Percentiles rank a stretch among this genome's conserved stretches.
These are phyloP conservation scores for Dromaius novaehollandiae DNA, from an alignment of 2,113 vertebrate genomes.

Conservation along the genomic window DNA sequence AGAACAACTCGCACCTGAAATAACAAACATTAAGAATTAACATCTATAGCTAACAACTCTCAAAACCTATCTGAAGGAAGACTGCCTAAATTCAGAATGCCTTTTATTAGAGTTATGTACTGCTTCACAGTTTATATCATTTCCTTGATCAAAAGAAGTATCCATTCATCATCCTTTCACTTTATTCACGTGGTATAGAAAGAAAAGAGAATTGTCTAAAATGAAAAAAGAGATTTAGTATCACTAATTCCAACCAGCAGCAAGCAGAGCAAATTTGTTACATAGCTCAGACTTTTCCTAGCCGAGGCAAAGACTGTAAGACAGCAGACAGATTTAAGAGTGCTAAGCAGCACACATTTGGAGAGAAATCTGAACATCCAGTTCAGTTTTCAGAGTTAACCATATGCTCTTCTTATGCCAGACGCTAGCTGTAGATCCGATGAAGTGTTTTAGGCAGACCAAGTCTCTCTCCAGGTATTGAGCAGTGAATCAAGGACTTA, in stretches of 20 bases:
- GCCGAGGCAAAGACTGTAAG: background rate
- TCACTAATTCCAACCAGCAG: background rate
- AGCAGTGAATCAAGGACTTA: background rate
- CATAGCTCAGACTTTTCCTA: background rate
- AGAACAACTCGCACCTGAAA: slow-evolving; percentile 95
- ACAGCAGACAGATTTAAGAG: background rate
- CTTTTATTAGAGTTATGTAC: background rate
- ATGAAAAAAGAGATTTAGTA: too few species aligned
- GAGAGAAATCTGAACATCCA: background rate
- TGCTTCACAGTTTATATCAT: background rate
- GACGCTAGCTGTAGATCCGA: background rate
- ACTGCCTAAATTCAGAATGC: background rate
- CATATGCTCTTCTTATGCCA: background rate
- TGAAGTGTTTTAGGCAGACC: background rate
- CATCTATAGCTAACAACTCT: background rate
- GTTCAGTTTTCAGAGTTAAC: background rate
- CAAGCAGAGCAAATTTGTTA: background rate
- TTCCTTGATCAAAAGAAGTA: background rate
- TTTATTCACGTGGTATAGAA: background rate
- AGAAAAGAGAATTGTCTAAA: background rate
- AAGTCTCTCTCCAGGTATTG: background rate
- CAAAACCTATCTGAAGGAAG: background rate
- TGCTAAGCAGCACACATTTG: background rate
- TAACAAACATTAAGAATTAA: slow-evolving; percentile 39
- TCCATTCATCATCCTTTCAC: background rate